A percentile compares a stretch with the other conserved stretches of the same genome.
Conservation (phyloP, 2,797 vertebrate species). For the Cyclopterus lumpus region DNA sequence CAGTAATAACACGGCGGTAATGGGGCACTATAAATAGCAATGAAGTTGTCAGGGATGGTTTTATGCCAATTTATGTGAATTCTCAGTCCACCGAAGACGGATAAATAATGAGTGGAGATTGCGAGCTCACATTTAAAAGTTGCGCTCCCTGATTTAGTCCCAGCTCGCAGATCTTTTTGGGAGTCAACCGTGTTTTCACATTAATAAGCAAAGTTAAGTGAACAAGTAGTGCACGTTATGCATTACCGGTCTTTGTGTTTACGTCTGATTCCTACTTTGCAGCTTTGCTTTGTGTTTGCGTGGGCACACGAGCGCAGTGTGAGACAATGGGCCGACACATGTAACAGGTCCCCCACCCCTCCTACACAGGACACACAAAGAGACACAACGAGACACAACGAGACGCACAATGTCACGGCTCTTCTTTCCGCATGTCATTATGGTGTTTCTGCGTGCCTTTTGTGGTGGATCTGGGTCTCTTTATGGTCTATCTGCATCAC, state of each 20-base stretch:
- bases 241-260: background rate
- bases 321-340: background rate
- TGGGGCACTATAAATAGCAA: constrained; percentile 25
- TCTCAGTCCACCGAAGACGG: background rate
- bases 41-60: constrained; percentile 32
- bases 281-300: background rate
- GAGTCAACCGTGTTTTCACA: background rate
- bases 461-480: background rate
- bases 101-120: constrained; percentile 8
- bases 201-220: background rate
- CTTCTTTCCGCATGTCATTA: background rate
- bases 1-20: constrained; percentile 36
- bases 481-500: background rate
- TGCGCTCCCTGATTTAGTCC: background rate
- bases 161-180: background rate
- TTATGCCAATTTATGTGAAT: constrained; percentile 17
- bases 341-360: background rate
- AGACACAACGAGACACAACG: background rate
- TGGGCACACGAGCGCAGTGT: background rate
- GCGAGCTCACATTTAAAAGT: constrained; percentile 2
- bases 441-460: background rate
- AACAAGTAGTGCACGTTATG: background rate
- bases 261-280: constrained; percentile 1
- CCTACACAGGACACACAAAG: background rate
- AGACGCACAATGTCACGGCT: background rate